Evolutionary conservation across 2,888 invertebrate species (phyloP), one percentile per base, ranked within the genome.

Genomic region (Embidobia sp.): DNA sequence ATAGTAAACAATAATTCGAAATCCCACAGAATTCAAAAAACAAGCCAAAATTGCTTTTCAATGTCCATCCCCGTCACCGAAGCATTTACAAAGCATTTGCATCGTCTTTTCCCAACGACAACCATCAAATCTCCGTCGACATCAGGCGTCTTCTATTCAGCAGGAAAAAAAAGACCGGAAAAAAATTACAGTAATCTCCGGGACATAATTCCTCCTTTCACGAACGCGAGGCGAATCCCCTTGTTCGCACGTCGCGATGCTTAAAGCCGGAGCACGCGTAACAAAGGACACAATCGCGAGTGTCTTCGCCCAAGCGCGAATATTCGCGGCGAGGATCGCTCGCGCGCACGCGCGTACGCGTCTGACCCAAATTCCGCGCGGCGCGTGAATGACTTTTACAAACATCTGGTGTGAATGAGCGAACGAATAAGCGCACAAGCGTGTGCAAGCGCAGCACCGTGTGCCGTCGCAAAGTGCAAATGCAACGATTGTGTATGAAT

Each of bases 341-440:
- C 16, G 26, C 37, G 55, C 70, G 76, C 61, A 69, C 64, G 37
- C 67, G 79, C 77, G 72, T 61, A 40, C 33, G 40, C 67, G 77
- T 63, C 77, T 82, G 83, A 82, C 83, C 84, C 82, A 82, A 80
- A 82, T 84, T 82, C 79, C 67, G 55, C 57, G 44, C 73, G 64
- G 35, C 66, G 61, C 77, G 79, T 77, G 81, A 84, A 82, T 82
- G 82, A 81, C 81, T 81, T 81, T 82, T 81, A 79, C 77, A 70
- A 79, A 70, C 77, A 77, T 42, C 77, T 70, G 61, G 59, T 53
- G 72, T 61, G 77, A 72, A 67, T 59, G 77, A 74, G 67, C 70
- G 69, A 73, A 46, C 63, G 63, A 69, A 79, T 76, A 67, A 70
- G 59, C 55, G 53, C 57, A 63, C 64, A 51, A 53, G 42, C 64